Evolutionary conservation across 2,888 invertebrate species (phyloP), one percentile per base, ranked within the genome.

Genomic region (Thereva nobilitata): DNA sequence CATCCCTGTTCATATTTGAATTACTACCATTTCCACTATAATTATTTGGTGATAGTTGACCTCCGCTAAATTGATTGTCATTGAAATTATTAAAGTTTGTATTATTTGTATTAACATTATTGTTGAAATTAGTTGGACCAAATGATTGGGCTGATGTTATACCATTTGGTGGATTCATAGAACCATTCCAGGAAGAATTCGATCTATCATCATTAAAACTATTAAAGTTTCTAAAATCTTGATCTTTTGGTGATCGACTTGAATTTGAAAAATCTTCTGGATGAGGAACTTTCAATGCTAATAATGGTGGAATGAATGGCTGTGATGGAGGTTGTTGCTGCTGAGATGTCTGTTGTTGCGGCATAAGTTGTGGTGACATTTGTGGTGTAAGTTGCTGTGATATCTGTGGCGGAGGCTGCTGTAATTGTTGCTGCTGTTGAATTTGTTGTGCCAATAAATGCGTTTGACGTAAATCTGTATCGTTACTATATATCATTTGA

Each of bases 301-400:
- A 66, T 64, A 79, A 69, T 7, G 77, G 75, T 23, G 78, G 76
- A 70, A 77, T 73, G 70, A 77, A 78, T 50, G 79, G 76, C 57
- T 78, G 77, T 40, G 49, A 44, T 44, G 41, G 66, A 34, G 40
- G 38, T 67, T 76, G 64, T 47, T 52, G 66, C 34, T 70, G 67
- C 5, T 69, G 69, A 66, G 68, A 69, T 37, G 7, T 7, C 5
- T 12, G 44, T 3, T 10, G 9, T 1, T n/a, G n/a, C 10, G 40
- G 66, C 23, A 37, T 61, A 3, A 50, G 53, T 44, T 52, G 66
- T 40, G 40, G 54, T 8, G 55, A 9, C 10, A 12, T n/a, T 10
- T 54, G 38, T 67, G 76, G 64, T 12, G 54, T 5, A 42, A 47
- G 66, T 37, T 70, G 67, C 5, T 69, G 69, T 66, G 68, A 69